Evolutionary conservation across 2,797 vertebrate genomes (phyloP), one percentile per base, ranked within the genome.

Genomic region (Muscicapa striata): DNA sequence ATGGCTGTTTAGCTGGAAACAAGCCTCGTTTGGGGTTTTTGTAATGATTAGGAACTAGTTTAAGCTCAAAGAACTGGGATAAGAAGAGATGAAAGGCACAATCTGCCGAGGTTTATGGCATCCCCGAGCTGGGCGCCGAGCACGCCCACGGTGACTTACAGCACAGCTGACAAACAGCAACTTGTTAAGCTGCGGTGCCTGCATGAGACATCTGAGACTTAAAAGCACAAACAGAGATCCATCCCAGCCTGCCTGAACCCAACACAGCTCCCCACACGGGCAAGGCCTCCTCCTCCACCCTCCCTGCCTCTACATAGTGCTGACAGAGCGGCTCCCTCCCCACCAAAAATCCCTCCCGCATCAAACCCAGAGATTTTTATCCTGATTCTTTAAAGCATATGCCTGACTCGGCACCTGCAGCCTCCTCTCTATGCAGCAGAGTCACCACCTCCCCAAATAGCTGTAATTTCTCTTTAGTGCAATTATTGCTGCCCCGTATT

Each of bases 401-500:
- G 3, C 68, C 75, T 58, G 51, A 54, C 17, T 69, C 3, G 8
- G 67, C 10, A 26, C 81, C 89, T 74, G 75, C 70, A 45, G 40
- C 68, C 81, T 90, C 48, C 1, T 64, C 30, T 78, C 54, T 49
- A 6, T 72, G 87, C 36, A 84, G 73, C 78, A 18, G 81, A 95
- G 87, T 29, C 62, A 52, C 67, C 79, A 54, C 85, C 86, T 84
- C 91, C 90, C 40, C 26, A 34, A 81, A 43, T 11, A 66, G 84
- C 90, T 93, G 58, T 89, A 82, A 94, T 95, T 87, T 90, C 74
- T 57, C 81, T 69, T 84, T 26, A 82, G 74, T 91, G 95, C 92
- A 94, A 89, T 97, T 97, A 95, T 96, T 96, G 96, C 89, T 86
- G 89, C 84, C 78, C 86, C 82, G 54, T 45, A 78, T 34, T 13